phyloP scores from a whole-genome alignment of 2,113 vertebrate genomes.

The Brachirus orientalis region DNA sequence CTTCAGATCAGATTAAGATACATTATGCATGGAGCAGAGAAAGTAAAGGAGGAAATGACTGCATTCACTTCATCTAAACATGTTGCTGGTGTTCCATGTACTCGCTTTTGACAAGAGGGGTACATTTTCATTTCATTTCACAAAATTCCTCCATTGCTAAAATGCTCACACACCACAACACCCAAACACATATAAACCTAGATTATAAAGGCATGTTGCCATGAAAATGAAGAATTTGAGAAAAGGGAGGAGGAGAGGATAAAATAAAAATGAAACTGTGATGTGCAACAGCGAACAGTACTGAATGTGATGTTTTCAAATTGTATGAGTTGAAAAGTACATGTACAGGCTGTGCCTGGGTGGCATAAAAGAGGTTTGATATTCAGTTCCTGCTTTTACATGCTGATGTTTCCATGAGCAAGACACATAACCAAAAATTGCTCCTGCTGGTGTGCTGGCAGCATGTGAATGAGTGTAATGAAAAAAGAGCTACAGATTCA shows the following conservation, averaged over 20 bases:
- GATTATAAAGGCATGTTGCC: conserved; percentile 54
- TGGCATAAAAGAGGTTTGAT: no score
- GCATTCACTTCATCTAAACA: conserved; percentile 65
- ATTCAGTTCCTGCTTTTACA: no score
- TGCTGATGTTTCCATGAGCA: no score
- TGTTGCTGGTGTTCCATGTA: conserved; percentile 52
- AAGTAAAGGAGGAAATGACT: conserved; percentile 49
- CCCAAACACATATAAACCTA: conserved; percentile 26
- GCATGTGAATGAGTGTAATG: no score
- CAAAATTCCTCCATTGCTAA: conserved; percentile 6
- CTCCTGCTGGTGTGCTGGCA: no score
- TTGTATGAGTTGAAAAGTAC: background rate
- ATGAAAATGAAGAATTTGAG: conserved; percentile 56
- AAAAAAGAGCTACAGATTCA: no score
- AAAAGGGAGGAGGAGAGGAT: background rate
- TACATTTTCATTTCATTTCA: conserved; percentile 38
- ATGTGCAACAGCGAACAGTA: background rate
- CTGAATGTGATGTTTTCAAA: background rate
- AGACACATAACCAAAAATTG: no score
- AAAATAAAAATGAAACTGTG: conserved; percentile 1
- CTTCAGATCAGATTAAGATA: conserved; percentile 75
- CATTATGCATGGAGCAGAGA: conserved; percentile 64
- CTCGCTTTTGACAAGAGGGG: conserved; percentile 34
- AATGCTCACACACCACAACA: conserved; percentile 15
- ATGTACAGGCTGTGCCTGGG: background rate